Percentiles rank a stretch among this genome's conserved stretches.
Conservation (phyloP, 1,140 invertebrate species). For the Zaprionus inermis region DNA sequence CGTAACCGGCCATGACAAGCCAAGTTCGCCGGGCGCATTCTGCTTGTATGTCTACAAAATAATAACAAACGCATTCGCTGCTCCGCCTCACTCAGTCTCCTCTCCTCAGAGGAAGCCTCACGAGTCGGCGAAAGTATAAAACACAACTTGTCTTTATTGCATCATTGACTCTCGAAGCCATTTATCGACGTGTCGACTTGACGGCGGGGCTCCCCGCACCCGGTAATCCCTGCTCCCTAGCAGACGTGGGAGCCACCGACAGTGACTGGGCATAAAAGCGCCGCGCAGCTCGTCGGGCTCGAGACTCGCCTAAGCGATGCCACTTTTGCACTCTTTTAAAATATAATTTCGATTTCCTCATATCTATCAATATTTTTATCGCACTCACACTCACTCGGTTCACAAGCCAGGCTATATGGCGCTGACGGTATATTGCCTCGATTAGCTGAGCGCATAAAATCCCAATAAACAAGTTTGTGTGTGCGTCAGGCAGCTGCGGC, state of each 20-base stretch:
- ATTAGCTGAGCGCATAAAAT: conserved; percentile 1
- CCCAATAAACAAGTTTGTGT: not conserved
- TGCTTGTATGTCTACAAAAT: conserved; percentile 29
- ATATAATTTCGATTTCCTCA: conserved; percentile 5
- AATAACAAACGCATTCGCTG: conserved; percentile 13
- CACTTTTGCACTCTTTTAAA: not conserved
- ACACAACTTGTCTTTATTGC: conserved; percentile 21
- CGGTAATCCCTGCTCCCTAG: not conserved
- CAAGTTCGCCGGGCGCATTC: conserved; percentile 6
- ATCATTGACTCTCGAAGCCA: conserved; percentile 6
- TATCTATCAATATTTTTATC: not conserved
- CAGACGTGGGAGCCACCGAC: not conserved
- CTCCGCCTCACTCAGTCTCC: not conserved
- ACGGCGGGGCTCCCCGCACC: not conserved
- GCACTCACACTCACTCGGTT: not conserved
- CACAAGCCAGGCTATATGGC: not conserved
- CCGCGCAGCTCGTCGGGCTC: not conserved
- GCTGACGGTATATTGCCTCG: not conserved
- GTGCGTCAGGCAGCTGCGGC: too few relatives aligned
- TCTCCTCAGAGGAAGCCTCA: not conserved
- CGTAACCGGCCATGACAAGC: conserved; percentile 12
- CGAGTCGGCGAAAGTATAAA: not conserved
- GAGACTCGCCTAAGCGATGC: too few relatives aligned
- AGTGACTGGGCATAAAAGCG: not conserved
- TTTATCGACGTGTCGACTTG: not conserved